These are phyloP conservation scores for Iselma pallidipennis DNA, from an alignment of 2,888 invertebrate species.

Conservation along the genomic window DNA sequence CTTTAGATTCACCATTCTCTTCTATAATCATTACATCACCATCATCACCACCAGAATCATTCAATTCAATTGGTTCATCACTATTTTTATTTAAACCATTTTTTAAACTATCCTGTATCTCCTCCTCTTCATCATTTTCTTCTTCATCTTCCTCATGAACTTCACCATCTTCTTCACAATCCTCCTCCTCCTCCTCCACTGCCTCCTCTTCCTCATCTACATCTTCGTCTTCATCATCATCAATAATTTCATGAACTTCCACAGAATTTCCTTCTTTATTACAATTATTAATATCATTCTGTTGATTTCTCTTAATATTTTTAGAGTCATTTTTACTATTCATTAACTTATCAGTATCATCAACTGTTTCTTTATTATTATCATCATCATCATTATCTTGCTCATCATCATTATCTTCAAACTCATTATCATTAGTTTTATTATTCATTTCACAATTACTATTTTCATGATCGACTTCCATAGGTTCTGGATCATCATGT, in stretches of 20 bases:
- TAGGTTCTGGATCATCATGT: conserved; percentile 27
- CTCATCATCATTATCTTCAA: conserved; percentile 9
- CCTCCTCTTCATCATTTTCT: conserved; percentile 20
- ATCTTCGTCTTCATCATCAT: conserved; percentile 38
- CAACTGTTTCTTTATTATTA: conserved; percentile 6
- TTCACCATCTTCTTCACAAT: conserved; percentile 11
- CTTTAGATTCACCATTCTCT: conserved; percentile 37
- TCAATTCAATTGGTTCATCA: conserved; percentile 45
- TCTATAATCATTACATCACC: conserved; percentile 52
- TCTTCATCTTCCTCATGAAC: conserved; percentile 22
- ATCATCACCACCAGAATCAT: conserved; percentile 46
- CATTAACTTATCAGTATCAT: conserved; percentile 18
- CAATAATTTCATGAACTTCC: conserved; percentile 42
- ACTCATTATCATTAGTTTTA: neutral
- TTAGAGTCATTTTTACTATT: conserved; percentile 15
- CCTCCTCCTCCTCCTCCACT: conserved; percentile 20
- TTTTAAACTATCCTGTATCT: conserved; percentile 1
- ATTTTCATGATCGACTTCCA: conserved; percentile 47
- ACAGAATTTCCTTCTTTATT: conserved; percentile 36
- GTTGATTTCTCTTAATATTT: conserved; percentile 23
- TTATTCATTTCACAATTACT: conserved; percentile 20
- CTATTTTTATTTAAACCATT: conserved; percentile 13
- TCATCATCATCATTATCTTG: conserved; percentile 32
- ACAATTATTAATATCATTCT: conserved; percentile 30
- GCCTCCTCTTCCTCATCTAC: conserved; percentile 33